A percentile compares a stretch with the other conserved stretches of the same genome.
Evolutionary conservation across 2,888 invertebrate genomes (phyloP).

Genomic region (Toxonevra muliebris): DNA sequence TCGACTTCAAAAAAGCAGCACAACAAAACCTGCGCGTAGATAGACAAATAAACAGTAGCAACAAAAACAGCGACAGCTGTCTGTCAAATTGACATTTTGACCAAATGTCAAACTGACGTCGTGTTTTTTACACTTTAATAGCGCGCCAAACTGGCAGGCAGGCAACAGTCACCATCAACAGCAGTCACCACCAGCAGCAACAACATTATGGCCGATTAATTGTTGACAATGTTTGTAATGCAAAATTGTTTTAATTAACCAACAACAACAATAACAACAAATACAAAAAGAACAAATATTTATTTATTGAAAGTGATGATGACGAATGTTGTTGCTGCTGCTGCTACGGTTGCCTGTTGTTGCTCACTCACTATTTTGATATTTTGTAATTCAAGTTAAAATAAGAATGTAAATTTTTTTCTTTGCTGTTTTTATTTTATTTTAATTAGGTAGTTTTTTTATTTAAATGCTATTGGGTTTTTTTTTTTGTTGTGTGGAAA

Average conservation of each 20-base stretch:
- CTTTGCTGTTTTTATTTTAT: conserved; percentile 39
- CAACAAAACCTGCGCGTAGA: background rate
- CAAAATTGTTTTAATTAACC: conserved; percentile 36
- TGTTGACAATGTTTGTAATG: conserved; percentile 42
- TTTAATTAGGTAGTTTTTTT: conserved; percentile 24
- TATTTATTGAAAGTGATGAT: background rate
- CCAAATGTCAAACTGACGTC: conserved; percentile 49
- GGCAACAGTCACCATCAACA: background rate
- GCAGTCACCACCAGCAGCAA: conserved; percentile 9
- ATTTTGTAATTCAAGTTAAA: too few relatives aligned
- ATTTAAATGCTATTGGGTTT: conserved; percentile 13
- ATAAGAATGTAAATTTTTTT: conserved; percentile 48
- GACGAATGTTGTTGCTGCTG: conserved; percentile 30
- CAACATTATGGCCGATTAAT: conserved; percentile 39
- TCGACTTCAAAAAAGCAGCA: background rate
- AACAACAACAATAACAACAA: conserved; percentile 18
- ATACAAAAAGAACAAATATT: background rate
- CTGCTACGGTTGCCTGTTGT: conserved; percentile 30
- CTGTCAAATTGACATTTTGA: conserved; percentile 54
- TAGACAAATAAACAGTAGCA: background rate
- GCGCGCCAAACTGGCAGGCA: background rate
- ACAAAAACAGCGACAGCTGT: conserved; percentile 45
- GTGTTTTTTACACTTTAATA: conserved; percentile 34
- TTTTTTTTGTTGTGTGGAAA: background rate
- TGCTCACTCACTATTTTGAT: conserved; percentile 2